Percentiles rank a stretch among this genome's conserved stretches.
Conservation (phyloP, 2,797 vertebrate species). For the Hapalemur alaotrensis region DNA sequence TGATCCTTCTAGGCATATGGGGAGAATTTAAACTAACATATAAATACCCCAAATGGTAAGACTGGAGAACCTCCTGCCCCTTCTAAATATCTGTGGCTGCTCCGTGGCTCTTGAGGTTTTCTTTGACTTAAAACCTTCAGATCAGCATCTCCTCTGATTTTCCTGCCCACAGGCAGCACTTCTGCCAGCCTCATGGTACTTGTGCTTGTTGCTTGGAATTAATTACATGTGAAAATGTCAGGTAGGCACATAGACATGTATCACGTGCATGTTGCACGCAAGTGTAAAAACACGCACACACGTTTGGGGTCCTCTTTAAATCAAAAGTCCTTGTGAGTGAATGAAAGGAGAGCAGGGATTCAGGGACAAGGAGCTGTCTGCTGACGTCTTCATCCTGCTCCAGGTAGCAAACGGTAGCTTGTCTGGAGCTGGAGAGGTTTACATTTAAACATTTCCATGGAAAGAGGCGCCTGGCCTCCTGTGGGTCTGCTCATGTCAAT, state of each 20-base stretch:
- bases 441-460: background rate
- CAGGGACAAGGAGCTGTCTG: background rate
- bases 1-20: background rate
- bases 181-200: background rate
- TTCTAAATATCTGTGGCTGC: background rate
- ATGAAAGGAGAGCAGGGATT: background rate
- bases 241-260: background rate
- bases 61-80: background rate
- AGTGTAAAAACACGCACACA: background rate
- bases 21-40: background rate
- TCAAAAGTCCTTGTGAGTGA: background rate
- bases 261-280: background rate
- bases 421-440: background rate
- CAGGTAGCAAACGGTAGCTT: background rate
- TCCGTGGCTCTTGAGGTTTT: background rate
- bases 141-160: background rate
- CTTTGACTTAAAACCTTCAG: background rate
- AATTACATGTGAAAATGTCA: background rate
- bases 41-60: background rate
- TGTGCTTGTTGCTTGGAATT: slow-evolving; percentile 21
- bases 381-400: background rate
- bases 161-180: background rate
- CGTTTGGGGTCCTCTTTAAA: background rate
- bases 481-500: background rate
- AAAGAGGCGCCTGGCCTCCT: background rate